Percentiles rank a stretch among this genome's conserved stretches.
Conservation (phyloP, 2,888 invertebrate species). For the Agrilus cyanescens region DNA sequence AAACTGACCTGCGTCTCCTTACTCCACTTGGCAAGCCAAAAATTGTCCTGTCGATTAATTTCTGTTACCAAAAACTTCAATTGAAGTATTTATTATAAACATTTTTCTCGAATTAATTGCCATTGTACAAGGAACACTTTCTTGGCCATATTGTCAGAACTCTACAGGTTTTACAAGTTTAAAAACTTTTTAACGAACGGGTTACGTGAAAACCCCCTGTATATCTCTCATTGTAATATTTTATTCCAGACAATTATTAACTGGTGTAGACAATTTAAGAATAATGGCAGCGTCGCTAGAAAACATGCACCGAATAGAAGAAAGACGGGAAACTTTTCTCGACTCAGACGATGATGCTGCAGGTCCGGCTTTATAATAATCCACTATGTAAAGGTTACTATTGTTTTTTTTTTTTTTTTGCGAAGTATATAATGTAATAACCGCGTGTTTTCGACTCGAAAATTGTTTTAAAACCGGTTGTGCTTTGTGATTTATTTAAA, state of each 20-base stretch:
- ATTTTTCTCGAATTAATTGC: too few species aligned
- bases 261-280: conserved; percentile 54
- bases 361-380: conserved; percentile 38
- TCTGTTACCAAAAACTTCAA: too few species aligned
- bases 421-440: neutral
- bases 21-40: too few species aligned
- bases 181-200: too few species aligned
- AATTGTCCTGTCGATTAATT: too few species aligned
- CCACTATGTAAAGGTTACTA: neutral
- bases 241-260: conserved; percentile 47
- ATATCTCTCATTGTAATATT: too few species aligned
- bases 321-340: conserved; percentile 37
- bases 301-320: conserved; percentile 43
- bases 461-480: conserved; percentile 2
- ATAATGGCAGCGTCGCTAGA: conserved; percentile 52
- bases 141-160: too few species aligned
- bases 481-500: conserved; percentile 2
- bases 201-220: too few species aligned
- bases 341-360: conserved; percentile 39
- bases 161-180: too few species aligned
- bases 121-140: too few species aligned
- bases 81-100: too few species aligned
- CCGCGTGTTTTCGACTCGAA: neutral
- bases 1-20: too few species aligned
- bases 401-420: neutral